phyloP scores from a whole-genome alignment of 2,888 invertebrate species.

The Sphecodes monilicornis region DNA sequence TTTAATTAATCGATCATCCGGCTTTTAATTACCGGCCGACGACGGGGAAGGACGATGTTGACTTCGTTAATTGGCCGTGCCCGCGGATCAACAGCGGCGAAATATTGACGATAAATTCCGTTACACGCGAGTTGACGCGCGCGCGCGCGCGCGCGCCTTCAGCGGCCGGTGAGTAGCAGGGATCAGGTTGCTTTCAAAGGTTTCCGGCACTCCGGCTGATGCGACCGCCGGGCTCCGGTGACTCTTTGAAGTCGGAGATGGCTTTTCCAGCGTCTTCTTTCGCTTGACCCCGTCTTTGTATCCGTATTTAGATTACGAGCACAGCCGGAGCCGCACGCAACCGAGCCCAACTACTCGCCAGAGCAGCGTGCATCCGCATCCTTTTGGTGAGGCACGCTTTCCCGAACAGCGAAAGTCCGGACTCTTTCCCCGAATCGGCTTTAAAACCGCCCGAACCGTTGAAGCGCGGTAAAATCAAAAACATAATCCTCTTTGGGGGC shows the following conservation, averaged over 20 bases:
- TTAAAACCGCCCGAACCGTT: slow-evolving; percentile 39
- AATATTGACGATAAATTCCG: slow-evolving; percentile 63
- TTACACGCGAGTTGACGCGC: background rate
- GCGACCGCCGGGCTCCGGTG: slow-evolving; percentile 20
- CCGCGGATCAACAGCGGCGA: slow-evolving; percentile 34
- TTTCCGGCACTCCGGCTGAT: slow-evolving; percentile 18
- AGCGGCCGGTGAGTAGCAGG: background rate
- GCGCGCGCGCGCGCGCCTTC: background rate
- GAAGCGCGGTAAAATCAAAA: slow-evolving; percentile 35
- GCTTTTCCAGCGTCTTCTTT: slow-evolving; percentile 52
- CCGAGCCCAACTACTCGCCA: slow-evolving; percentile 30
- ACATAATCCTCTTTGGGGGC: slow-evolving; percentile 27
- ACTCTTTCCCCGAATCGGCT: slow-evolving; percentile 34
- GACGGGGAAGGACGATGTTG: slow-evolving; percentile 43
- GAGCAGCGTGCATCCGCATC: slow-evolving; percentile 8
- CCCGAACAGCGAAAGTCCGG: slow-evolving; percentile 10
- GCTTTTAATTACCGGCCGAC: slow-evolving; percentile 50
- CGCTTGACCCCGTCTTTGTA: slow-evolving; percentile 40
- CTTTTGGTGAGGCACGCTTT: slow-evolving; percentile 12
- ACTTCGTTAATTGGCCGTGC: slow-evolving; percentile 56
- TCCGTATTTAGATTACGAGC: slow-evolving; percentile 62
- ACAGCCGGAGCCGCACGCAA: slow-evolving; percentile 34
- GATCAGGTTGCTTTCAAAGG: slow-evolving; percentile 3
- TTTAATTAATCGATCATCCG: slow-evolving; percentile 54
- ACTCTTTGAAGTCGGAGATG: slow-evolving; percentile 54